Percentiles rank a stretch among this genome's conserved stretches.
phyloP scores from a whole-genome alignment of 2,797 vertebrate species.

The Amblyraja radiata region DNA sequence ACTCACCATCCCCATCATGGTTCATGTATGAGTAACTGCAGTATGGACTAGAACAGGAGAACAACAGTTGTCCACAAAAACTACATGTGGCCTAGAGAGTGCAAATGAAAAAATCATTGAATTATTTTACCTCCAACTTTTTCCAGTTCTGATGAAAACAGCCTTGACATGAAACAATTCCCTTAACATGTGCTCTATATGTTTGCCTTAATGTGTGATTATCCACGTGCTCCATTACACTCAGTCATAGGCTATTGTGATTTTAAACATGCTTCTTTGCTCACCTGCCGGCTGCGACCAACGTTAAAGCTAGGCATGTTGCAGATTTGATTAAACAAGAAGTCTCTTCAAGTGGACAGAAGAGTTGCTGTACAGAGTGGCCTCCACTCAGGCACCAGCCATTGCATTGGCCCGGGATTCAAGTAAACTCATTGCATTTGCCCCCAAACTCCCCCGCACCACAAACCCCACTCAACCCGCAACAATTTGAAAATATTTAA shows the following conservation, averaged over 20 bases:
- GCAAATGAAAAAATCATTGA: not conserved
- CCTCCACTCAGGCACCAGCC: not conserved
- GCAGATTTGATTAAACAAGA: not conserved
- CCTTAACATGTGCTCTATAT: too few relatives aligned
- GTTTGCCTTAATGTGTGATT: not conserved
- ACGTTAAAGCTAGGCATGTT: not conserved
- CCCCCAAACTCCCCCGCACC: not conserved
- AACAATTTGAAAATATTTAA: not conserved
- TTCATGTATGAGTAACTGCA: not conserved
- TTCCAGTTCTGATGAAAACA: too few relatives aligned
- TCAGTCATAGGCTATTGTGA: not conserved
- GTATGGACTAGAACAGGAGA: too few relatives aligned
- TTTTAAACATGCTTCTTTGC: not conserved
- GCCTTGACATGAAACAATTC: too few relatives aligned
- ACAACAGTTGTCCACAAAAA: not conserved
- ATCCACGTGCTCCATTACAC: not conserved
- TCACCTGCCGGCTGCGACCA: not conserved
- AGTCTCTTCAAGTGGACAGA: not conserved
- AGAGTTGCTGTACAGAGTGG: not conserved
- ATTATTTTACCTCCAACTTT: too few relatives aligned
- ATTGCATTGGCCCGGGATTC: constrained; percentile 2
- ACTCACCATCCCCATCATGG: not conserved
- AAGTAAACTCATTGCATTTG: not conserved
- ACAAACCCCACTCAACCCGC: not conserved
- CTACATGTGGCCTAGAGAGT: not conserved